Evolutionary conservation across 2,113 vertebrate genomes (phyloP).

Genomic region (Hassar affinis): DNA sequence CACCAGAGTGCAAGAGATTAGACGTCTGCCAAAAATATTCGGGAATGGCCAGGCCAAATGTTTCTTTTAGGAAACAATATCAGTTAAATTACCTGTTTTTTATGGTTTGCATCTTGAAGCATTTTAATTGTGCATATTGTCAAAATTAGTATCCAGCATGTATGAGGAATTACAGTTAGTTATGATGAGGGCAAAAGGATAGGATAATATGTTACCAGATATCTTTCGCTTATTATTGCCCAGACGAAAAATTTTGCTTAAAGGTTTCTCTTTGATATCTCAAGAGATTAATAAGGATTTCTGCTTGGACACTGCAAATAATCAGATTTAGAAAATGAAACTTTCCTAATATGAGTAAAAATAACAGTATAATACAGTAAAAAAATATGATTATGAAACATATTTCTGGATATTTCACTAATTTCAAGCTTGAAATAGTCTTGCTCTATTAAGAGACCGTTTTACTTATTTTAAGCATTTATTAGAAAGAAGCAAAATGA

Average conservation of each 20-base stretch:
- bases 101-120: not conserved
- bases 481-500: not conserved
- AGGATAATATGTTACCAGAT: not conserved
- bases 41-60: not conserved
- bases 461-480: not conserved
- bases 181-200: too few relatives aligned
- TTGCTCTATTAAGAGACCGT: not conserved
- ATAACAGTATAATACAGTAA: not conserved
- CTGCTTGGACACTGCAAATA: not conserved
- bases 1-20: conserved; percentile 19
- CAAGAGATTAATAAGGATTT: not conserved
- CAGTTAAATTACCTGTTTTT: not conserved
- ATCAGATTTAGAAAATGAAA: not conserved
- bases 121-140: not conserved
- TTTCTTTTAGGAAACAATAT: not conserved
- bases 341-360: not conserved
- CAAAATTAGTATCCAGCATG: not conserved
- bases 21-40: conserved; percentile 27
- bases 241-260: not conserved
- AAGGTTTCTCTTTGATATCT: not conserved
- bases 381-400: not conserved
- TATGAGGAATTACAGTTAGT: not conserved
- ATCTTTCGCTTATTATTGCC: not conserved
- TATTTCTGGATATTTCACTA: not conserved
- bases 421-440: not conserved